These are phyloP conservation scores for Trididemnum miniatum DNA, from an alignment of 23 tunicate species.

Conservation along the genomic window DNA sequence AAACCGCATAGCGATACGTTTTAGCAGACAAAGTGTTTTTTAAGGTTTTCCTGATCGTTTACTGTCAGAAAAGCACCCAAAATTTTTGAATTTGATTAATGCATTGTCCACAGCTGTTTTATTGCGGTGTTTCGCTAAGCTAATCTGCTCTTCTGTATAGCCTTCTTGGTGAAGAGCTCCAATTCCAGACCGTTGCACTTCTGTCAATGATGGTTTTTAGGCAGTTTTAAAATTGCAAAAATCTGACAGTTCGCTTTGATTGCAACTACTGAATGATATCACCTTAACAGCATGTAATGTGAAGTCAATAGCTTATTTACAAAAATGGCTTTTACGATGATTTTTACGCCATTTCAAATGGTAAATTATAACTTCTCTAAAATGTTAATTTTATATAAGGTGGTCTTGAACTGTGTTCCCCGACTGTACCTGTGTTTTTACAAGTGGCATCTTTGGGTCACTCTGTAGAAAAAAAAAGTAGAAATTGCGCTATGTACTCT, in stretches of 20 bases:
- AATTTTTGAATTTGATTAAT: constrained; percentile 12
- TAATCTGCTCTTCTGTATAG: constrained; percentile 17
- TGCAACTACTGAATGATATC: constrained; percentile 1
- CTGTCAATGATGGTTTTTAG: constrained; percentile 15
- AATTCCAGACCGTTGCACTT: constrained; percentile 26
- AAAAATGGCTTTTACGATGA: constrained; percentile 3
- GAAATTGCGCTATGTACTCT: no score
- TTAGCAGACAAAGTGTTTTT: neutral
- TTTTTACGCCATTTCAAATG: constrained; percentile 3
- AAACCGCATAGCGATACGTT: constrained; percentile 1
- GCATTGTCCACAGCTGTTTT: constrained; percentile 25
- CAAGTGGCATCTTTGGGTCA: no score
- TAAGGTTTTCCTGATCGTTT: neutral
- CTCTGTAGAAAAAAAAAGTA: no score
- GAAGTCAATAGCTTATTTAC: constrained; percentile 2
- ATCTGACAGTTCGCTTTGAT: neutral
- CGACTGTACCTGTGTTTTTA: no score
- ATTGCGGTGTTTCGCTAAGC: neutral
- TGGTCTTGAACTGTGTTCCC: constrained; percentile 12
- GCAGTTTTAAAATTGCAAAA: neutral
- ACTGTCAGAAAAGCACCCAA: neutral
- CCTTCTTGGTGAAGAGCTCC: constrained; percentile 29
- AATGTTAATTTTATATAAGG: constrained; percentile 4
- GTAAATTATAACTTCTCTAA: neutral
- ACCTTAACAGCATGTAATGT: neutral